Conservation (phyloP, 92 coral and sea anemone genomes). For the Chrysogorgia sp. region DNA sequence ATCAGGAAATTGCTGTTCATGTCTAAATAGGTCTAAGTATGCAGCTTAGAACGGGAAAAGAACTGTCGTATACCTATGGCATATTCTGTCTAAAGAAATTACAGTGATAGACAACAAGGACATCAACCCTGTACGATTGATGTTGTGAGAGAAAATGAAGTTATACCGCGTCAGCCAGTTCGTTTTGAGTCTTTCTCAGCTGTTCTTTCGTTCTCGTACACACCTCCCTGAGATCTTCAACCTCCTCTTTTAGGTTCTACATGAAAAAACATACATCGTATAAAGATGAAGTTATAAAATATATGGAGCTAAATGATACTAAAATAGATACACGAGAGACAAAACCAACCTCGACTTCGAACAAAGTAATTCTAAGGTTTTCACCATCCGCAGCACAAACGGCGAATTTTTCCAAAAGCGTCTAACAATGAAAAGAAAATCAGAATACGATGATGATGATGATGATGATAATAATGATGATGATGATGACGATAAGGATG, state of each 20-base stretch:
- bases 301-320: neutral
- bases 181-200: slow-evolving; percentile 78
- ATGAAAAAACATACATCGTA: neutral
- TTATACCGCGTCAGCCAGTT: slow-evolving; percentile 71
- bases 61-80: neutral
- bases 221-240: slow-evolving; percentile 68
- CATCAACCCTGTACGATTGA: too few species aligned
- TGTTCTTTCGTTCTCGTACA: slow-evolving; percentile 64
- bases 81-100: too few species aligned
- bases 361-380: slow-evolving; percentile 72
- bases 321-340: neutral
- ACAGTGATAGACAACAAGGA: neutral
- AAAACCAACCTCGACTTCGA: slow-evolving; percentile 71
- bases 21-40: too few species aligned
- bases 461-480: neutral
- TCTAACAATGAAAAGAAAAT: slow-evolving; percentile 39
- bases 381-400: slow-evolving; percentile 85
- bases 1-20: too few species aligned
- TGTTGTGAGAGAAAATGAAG: too few species aligned
- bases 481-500: neutral
- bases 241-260: slow-evolving; percentile 71
- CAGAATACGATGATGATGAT: neutral
- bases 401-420: slow-evolving; percentile 83
- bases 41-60: too few species aligned
- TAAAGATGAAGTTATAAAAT: neutral